Evolutionary conservation across 2,113 vertebrate species (phyloP).

Genomic region (Myiagra hebetior): DNA sequence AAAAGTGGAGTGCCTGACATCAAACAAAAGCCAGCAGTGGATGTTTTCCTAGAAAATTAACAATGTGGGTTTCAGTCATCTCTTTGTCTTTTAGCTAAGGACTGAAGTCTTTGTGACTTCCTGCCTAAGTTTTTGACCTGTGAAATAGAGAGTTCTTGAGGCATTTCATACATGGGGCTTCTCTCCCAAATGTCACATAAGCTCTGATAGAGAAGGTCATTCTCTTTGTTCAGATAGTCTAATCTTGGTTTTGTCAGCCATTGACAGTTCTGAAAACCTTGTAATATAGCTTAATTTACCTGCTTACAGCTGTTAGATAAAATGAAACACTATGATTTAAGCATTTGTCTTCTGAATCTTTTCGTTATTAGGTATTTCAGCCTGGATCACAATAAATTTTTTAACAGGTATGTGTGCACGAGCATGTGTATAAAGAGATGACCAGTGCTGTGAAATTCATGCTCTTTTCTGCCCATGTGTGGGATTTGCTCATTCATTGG

Average conservation of each 20-base stretch:
- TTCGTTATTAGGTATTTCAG: constrained; percentile 83
- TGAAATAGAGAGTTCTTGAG: background rate
- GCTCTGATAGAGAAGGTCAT: background rate
- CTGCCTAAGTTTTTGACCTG: background rate
- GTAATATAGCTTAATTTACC: background rate
- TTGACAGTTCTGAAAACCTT: background rate
- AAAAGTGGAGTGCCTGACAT: background rate
- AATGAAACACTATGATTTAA: background rate
- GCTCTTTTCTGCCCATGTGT: background rate
- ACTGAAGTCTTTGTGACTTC: background rate
- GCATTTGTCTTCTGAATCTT: background rate
- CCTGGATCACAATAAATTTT: constrained; percentile 96
- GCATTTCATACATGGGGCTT: background rate
- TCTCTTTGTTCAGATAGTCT: background rate
- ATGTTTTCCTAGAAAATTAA: background rate
- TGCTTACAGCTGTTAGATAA: background rate
- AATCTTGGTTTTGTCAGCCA: background rate
- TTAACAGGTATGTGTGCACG: constrained; percentile 78
- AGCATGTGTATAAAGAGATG: background rate
- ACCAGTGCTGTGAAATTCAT: background rate
- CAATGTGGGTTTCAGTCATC: background rate
- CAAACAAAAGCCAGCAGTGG: background rate
- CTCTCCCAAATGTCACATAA: background rate
- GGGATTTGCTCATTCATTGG: background rate
- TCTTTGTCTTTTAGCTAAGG: background rate